Percentiles rank a stretch among this genome's conserved stretches.
Evolutionary conservation across 2,113 vertebrate genomes (phyloP).

Genomic region (Kryptolebias marmoratus): DNA sequence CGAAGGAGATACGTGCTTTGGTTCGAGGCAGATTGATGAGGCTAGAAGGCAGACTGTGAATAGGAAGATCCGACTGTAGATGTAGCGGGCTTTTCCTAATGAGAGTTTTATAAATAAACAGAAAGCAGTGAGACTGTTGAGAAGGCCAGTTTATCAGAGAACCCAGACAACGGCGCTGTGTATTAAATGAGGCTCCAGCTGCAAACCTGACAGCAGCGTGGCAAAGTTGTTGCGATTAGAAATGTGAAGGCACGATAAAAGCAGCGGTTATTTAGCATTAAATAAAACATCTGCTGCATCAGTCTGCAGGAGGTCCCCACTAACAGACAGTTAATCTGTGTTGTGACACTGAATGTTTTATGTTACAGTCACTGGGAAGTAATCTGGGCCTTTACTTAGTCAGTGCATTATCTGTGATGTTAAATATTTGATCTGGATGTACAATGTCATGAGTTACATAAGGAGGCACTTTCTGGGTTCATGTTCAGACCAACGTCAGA

Average conservation of each 20-base stretch:
- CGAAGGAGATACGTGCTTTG: too few relatives aligned
- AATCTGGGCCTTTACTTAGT: conserved; percentile 30
- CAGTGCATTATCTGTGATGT: conserved; percentile 26
- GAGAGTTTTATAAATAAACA: too few relatives aligned
- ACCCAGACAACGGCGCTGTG: too few relatives aligned
- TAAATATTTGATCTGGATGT: conserved; percentile 69
- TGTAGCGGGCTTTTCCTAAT: too few relatives aligned
- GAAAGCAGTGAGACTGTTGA: too few relatives aligned
- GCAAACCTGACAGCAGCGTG: too few relatives aligned
- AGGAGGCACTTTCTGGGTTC: conserved; percentile 23
- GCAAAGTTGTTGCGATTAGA: too few relatives aligned
- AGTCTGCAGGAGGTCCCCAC: conserved; percentile 11
- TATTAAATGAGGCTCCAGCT: too few relatives aligned
- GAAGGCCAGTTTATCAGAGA: too few relatives aligned
- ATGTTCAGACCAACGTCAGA: neutral
- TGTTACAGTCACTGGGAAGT: conserved; percentile 20
- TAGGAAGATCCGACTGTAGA: too few relatives aligned
- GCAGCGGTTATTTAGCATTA: conserved; percentile 11
- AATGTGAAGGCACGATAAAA: neutral
- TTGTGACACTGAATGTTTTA: conserved; percentile 54
- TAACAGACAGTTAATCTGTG: conserved; percentile 14
- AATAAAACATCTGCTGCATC: conserved; percentile 25
- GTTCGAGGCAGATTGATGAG: too few relatives aligned
- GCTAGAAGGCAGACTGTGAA: too few relatives aligned
- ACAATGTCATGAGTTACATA: conserved; percentile 65